phyloP scores from a whole-genome alignment of 2,797 vertebrate genomes.

The Sebastes kiyomatsui region DNA sequence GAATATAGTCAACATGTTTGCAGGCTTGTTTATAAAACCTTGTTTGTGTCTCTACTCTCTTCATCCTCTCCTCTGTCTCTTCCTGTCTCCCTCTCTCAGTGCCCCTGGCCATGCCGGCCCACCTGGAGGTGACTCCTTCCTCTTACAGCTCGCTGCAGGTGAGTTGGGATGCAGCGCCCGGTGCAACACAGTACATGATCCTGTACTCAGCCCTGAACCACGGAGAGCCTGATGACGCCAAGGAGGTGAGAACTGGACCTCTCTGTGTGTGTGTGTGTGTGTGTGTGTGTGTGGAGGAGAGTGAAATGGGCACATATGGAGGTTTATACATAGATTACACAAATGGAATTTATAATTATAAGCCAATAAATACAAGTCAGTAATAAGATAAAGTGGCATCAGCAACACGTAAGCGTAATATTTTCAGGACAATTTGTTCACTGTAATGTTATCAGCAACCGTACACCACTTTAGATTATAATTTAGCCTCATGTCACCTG shows the following conservation, averaged over 20 bases:
- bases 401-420: background rate
- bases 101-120: slow-evolving; percentile 83
- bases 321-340: background rate
- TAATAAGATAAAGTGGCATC: background rate
- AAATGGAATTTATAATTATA: background rate
- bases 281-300: background rate
- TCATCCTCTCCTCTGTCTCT: background rate
- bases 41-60: background rate
- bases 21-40: background rate
- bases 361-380: background rate
- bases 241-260: slow-evolving; percentile 74
- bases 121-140: slow-evolving; percentile 84
- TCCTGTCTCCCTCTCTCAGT: slow-evolving; percentile 67
- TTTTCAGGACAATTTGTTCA: background rate
- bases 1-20: background rate
- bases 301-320: background rate
- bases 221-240: slow-evolving; percentile 85
- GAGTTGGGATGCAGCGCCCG: slow-evolving; percentile 85
- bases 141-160: slow-evolving; percentile 86
- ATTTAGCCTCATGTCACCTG: background rate
- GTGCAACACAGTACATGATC: slow-evolving; percentile 91
- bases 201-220: slow-evolving; percentile 83
- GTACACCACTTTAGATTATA: too few species aligned
- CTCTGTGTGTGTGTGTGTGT: background rate
- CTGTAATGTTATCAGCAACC: background rate